Conservation (phyloP, 2,888 invertebrate species). For the Isoperla grammatica region DNA sequence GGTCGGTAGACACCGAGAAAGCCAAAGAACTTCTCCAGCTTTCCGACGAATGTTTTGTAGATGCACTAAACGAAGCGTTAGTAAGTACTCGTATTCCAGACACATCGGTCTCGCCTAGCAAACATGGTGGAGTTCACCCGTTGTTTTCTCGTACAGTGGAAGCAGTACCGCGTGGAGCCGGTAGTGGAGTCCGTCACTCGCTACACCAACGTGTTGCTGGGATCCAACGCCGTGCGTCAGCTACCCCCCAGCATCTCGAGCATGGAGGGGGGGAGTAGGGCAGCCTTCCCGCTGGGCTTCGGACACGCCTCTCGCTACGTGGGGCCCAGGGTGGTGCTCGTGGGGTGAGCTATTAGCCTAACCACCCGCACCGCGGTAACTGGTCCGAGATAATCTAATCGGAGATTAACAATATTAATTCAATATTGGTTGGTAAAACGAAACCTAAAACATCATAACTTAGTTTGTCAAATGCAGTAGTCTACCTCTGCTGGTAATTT, state of each 20-base stretch:
- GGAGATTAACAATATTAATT: no score
- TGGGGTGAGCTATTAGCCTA: no score
- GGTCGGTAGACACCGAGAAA: slow-evolving; percentile 74
- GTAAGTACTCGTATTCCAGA: no score
- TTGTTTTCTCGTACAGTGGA: slow-evolving; percentile 49
- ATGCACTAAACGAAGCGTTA: slow-evolving; percentile 80
- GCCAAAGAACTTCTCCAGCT: slow-evolving; percentile 67
- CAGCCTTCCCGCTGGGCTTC: slow-evolving; percentile 88
- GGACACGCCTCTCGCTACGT: slow-evolving; percentile 86
- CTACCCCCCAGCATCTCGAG: slow-evolving; percentile 64
- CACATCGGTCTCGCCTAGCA: no score
- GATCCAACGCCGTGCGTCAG: slow-evolving; percentile 46
- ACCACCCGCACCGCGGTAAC: no score
- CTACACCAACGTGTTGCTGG: slow-evolving; percentile 47
- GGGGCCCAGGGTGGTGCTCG: slow-evolving; percentile 69
- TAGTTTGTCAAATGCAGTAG: no score
- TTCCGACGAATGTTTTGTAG: slow-evolving; percentile 74
- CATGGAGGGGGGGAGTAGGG: slow-evolving; percentile 61
- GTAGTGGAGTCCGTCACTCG: slow-evolving; percentile 44
- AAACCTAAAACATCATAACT: no score
- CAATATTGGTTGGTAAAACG: no score
- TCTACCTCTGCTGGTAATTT: no score
- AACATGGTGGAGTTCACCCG: not conserved
- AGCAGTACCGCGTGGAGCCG: slow-evolving; percentile 51
- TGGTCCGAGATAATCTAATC: no score